phyloP scores from a whole-genome alignment of 2,888 invertebrate species.

The Trissolcus japonicus region DNA sequence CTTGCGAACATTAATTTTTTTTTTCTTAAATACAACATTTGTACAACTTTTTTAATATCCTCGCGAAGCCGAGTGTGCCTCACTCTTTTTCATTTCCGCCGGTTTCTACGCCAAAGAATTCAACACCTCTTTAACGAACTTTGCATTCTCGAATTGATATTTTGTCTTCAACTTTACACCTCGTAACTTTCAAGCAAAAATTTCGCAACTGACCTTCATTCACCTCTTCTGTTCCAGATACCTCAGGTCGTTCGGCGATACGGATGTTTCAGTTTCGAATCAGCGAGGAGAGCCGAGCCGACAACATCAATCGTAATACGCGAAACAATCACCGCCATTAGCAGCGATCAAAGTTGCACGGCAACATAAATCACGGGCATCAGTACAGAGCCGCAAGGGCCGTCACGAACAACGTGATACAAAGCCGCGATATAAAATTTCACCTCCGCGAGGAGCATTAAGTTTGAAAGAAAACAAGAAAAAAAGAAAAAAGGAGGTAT shows the following conservation, averaged over 20 bases:
- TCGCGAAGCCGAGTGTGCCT: no score
- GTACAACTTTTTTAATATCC: no score
- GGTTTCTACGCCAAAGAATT: no score
- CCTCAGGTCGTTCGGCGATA: constrained; percentile 59
- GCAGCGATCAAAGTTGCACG: constrained; percentile 32
- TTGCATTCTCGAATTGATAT: neutral
- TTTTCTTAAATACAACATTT: no score
- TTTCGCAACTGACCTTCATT: constrained; percentile 1
- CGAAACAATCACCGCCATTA: constrained; percentile 43
- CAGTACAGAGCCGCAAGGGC: constrained; percentile 37
- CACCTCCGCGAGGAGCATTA: constrained; percentile 5
- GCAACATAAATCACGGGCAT: constrained; percentile 30
- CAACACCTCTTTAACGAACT: neutral
- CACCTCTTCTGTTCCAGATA: constrained; percentile 65
- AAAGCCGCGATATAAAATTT: constrained; percentile 7
- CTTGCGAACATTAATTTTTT: neutral
- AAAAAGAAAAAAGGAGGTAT: constrained; percentile 5
- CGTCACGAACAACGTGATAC: constrained; percentile 2
- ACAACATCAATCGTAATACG: constrained; percentile 32
- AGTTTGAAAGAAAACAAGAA: neutral
- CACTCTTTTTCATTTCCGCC: no score
- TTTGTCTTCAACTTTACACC: neutral
- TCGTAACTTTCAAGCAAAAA: neutral
- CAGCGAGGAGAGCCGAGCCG: constrained; percentile 2
- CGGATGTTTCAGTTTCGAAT: constrained; percentile 15